These are phyloP conservation scores for Zaprionus obscuricornis DNA, from an alignment of 2,888 invertebrate genomes.

Conservation along the genomic window DNA sequence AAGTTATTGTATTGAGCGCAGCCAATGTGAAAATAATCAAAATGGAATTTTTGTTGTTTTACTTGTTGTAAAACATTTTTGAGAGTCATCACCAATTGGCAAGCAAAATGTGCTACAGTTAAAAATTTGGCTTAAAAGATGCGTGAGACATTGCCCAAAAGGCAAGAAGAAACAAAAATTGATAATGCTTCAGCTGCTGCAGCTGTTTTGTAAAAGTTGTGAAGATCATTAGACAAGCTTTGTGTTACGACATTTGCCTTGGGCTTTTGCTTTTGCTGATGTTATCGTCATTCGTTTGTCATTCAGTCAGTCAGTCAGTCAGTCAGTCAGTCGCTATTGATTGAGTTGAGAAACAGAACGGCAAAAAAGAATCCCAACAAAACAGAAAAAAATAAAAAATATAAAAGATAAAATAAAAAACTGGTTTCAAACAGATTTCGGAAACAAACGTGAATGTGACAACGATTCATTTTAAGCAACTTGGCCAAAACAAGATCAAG, in stretches of 20 bases:
- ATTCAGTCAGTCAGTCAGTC: too few species aligned
- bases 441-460: conserved; percentile 39
- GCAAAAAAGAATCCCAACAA: too few species aligned
- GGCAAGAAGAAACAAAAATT: conserved; percentile 44
- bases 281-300: too few species aligned
- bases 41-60: conserved; percentile 36
- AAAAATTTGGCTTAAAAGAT: conserved; percentile 64
- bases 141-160: conserved; percentile 56
- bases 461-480: conserved; percentile 9
- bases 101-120: too few species aligned
- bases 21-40: conserved; percentile 57
- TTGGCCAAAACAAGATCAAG: conserved; percentile 28
- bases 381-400: conserved; percentile 32
- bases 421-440: conserved; percentile 33
- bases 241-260: conserved; percentile 45
- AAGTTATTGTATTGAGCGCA: conserved; percentile 25
- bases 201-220: conserved; percentile 30
- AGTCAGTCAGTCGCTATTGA: too few species aligned
- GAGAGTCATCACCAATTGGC: conserved; percentile 24
- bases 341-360: too few species aligned
- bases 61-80: conserved; percentile 20
- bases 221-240: conserved; percentile 45
- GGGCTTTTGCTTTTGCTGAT: conserved; percentile 12
- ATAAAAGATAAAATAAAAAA: conserved; percentile 21
- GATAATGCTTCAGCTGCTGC: conserved; percentile 28